These are phyloP conservation scores for Procapra przewalskii DNA, from an alignment of 2,113 vertebrate species.

Conservation along the genomic window DNA sequence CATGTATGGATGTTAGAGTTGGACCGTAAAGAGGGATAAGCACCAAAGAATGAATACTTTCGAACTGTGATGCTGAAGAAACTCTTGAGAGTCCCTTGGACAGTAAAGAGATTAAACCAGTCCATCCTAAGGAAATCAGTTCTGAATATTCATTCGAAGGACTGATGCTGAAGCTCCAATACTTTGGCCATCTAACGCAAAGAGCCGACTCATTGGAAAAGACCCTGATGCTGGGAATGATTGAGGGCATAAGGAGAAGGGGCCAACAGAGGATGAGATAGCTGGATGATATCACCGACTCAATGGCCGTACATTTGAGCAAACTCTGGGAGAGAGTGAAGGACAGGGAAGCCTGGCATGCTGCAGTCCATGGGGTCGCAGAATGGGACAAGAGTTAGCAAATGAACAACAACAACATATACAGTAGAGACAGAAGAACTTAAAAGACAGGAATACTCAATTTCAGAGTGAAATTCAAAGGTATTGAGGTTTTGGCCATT, in stretches of 20 bases:
- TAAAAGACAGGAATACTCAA: not conserved
- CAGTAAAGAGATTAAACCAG: not conserved
- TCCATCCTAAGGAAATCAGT: not conserved
- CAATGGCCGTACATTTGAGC: not conserved
- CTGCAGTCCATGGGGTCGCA: not conserved
- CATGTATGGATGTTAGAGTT: not conserved
- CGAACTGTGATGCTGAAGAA: not conserved
- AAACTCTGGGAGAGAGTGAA: not conserved
- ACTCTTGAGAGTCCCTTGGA: not conserved
- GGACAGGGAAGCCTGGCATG: not conserved
- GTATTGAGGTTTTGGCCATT: slow-evolving; percentile 45
- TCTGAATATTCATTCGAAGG: not conserved
- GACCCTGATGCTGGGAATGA: not conserved
- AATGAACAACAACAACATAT: not conserved
- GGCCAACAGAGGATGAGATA: not conserved
- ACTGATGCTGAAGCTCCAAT: not conserved
- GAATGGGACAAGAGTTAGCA: not conserved
- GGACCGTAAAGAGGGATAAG: not conserved
- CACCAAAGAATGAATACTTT: not conserved
- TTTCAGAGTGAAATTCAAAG: slow-evolving; percentile 38
- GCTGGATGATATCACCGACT: not conserved
- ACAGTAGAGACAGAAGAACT: not conserved
- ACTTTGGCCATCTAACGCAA: not conserved
- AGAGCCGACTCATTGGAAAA: not conserved
- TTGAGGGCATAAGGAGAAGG: not conserved